Conservation (phyloP, 2,797 vertebrate genomes). For the Peromyscus aztecus region DNA sequence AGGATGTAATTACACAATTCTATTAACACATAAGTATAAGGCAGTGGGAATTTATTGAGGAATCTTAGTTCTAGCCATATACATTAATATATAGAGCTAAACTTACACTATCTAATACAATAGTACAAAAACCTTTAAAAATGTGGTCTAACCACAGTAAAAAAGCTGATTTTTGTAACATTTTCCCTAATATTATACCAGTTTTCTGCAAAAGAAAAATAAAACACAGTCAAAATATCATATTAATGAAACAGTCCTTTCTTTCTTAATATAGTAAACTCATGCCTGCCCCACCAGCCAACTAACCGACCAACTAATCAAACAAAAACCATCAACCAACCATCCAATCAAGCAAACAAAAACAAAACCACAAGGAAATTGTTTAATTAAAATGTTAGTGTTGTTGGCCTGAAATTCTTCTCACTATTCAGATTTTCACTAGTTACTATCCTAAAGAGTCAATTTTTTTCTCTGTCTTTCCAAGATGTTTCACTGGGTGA, state of each 20-base stretch:
- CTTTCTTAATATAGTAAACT: neutral
- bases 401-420: neutral
- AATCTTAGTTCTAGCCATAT: neutral
- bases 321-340: neutral
- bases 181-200: neutral
- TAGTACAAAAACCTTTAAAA: slow-evolving; percentile 10
- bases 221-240: neutral
- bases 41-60: neutral
- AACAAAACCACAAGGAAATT: neutral
- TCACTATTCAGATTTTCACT: neutral
- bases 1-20: neutral
- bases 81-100: neutral
- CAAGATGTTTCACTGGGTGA: neutral
- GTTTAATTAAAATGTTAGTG: neutral
- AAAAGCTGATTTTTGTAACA: neutral
- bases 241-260: neutral
- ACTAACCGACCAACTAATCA: neutral
- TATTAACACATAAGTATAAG: slow-evolving; percentile 25
- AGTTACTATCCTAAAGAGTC: neutral
- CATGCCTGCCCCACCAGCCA: neutral
- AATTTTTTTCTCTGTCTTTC: too few relatives aligned
- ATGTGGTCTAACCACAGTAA: neutral
- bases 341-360: neutral
- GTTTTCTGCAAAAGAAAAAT: slow-evolving; percentile 8
- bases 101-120: neutral